Base-by-base conservation (phyloP, 92 coral and sea anemone species). In the Parazoanthus darwini region DNA sequence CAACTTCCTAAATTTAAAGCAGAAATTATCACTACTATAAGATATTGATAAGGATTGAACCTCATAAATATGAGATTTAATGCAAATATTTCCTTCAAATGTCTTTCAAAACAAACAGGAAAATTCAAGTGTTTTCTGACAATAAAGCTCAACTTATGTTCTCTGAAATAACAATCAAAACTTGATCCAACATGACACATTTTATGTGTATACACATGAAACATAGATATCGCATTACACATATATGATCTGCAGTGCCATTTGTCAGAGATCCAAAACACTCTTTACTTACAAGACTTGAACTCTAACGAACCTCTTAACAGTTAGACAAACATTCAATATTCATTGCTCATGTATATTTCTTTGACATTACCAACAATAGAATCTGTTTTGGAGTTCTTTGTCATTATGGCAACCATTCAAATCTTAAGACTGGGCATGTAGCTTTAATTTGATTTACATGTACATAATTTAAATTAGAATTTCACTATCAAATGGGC, bases 281-380 rank as follows among this genome's bases (percentile, higher is more conserved):
- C 42, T 73, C 50, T 29, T n/a, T n/a, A n/a, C n/a, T n/a, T 29
- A 29, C 36, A 74, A 74, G 78, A 37, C 20, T 74, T 25, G 23
- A 78, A 44, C 38, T 78, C 66, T 9, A 25, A 43, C n/a, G 25
- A 4, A n/a, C 20, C 8, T 1, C 5, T 36, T 39, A 25, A 22
- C 73, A 66, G 22, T 43, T 33, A 46, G 6, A 82, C 68, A 16
- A 74, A 74, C 25, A 35, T 36, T 74, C 58, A 82, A 13, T 16
- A 68, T 44, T 68, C 22, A 66, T n/a, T 15, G 15, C 44, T 68
- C 77, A 48, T n/a, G 10, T 46, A 14, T 46, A 23, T n/a, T 78
- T 54, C 63, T 44, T 16, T 46, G 38, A 20, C n/a, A 20, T 82
- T 26, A 70, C 25, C 14, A 74, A 82, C 86, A 82, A 82, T 82